phyloP scores from a whole-genome alignment of 2,113 vertebrate genomes.

The Lipophrys pholis region DNA sequence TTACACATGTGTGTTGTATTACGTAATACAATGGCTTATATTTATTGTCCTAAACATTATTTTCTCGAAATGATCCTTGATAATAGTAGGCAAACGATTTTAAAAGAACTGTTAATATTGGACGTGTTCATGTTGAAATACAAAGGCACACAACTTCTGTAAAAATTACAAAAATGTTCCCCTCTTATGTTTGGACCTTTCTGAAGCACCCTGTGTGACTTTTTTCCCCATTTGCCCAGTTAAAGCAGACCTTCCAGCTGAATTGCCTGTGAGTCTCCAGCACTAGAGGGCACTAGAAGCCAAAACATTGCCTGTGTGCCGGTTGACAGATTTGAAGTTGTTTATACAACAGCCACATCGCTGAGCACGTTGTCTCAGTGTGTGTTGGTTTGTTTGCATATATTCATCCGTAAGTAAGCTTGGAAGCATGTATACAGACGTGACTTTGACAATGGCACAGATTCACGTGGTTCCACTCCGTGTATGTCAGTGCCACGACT shows the following conservation, averaged over 20 bases:
- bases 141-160: no score
- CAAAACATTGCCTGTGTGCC: constrained; percentile 64
- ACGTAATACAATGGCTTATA: no score
- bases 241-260: constrained; percentile 17
- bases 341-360: constrained; percentile 61
- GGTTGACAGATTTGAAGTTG: constrained; percentile 32
- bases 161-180: no score
- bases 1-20: no score
- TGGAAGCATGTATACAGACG: constrained; percentile 46
- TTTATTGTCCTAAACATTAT: no score
- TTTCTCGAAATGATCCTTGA: no score
- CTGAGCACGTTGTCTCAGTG: constrained; percentile 50
- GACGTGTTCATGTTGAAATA: no score
- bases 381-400: constrained; percentile 54
- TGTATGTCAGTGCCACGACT: constrained; percentile 69
- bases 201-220: background rate
- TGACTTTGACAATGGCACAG: constrained; percentile 46
- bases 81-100: no score
- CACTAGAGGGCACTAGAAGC: constrained; percentile 86
- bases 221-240: constrained; percentile 26
- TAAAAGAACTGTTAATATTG: no score
- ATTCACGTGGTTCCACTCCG: constrained; percentile 35
- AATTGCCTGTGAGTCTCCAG: constrained; percentile 25
- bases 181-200: background rate
- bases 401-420: constrained; percentile 61